Base-by-base conservation (phyloP, 2,797 vertebrate genomes). In the Emys orbicularis region DNA sequence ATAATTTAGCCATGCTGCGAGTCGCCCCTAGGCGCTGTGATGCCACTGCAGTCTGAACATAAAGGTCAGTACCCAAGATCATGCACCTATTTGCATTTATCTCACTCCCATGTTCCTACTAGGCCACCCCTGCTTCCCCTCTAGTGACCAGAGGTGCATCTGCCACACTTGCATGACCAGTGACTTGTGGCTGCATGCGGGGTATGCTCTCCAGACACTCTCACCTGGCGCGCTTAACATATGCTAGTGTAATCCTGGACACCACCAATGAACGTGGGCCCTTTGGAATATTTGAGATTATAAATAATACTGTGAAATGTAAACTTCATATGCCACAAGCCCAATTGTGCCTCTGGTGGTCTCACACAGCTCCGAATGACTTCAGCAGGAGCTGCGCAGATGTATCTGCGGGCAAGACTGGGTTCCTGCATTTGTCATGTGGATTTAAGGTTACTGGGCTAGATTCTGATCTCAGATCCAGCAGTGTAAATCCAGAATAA, bases 61-160 rank as follows among this genome's bases (percentile, higher is more conserved):
- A 90, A 96, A 94, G 31, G 27, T 19, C 90, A 25, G 10, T 61
- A 65, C 81, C 29, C 86, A 95, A 91, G 77, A 34, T 47, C 83
- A 72, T 1, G 0, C 31, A 94, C 19, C 37, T 37, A 88, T n/a
- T 72, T 21, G 7, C 57, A 88, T 91, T 82, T 68, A 76, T 61
- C 68, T 61, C 27, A 29, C 53, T 61, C 47, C 76, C 37, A 37
- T 53, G 74, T 90, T 84, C 76, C 49, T 31, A 27, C 50, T 41
- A 53, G 34, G 8, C 53, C 41, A 41, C 41, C 44, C 16, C 50
- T 79, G 49, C 50, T 61, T 57, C 29, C 52, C 19, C 53, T 81
- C 65, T 19, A 59, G 79, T 49, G 77, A 61, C 44, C 34, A 34
- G 68, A 79, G 50, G 25, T 25, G 50, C 12, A 4, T n/a, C n/a